phyloP scores from a whole-genome alignment of 2,113 vertebrate genomes.

The Epinephelus lanceolatus region DNA sequence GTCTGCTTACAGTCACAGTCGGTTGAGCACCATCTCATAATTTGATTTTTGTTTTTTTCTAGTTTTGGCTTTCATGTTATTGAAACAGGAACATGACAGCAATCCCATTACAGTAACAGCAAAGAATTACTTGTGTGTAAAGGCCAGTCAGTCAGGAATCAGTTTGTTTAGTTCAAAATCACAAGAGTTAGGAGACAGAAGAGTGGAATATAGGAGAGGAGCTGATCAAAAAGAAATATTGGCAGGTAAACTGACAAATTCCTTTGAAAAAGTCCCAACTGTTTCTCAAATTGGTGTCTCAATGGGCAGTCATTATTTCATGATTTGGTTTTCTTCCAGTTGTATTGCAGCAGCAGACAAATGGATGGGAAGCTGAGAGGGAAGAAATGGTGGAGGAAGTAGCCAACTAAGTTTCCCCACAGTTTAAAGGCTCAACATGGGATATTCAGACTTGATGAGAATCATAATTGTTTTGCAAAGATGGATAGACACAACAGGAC shows the following conservation, averaged over 20 bases:
- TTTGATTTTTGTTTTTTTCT: not conserved
- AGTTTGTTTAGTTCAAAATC: constrained; percentile 7
- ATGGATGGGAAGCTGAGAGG: not conserved
- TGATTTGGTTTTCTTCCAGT: constrained; percentile 24
- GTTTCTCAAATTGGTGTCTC: not conserved
- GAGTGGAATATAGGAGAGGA: constrained; percentile 13
- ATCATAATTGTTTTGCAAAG: not conserved
- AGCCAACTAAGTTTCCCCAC: not conserved
- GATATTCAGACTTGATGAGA: not conserved
- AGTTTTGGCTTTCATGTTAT: not conserved
- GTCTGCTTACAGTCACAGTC: constrained; percentile 18
- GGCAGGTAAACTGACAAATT: constrained; percentile 14
- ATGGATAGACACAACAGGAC: not conserved
- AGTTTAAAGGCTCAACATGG: not conserved
- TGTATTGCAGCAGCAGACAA: not conserved
- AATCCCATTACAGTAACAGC: constrained; percentile 13
- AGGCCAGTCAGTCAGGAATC: constrained; percentile 25
- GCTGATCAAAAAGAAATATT: constrained; percentile 12
- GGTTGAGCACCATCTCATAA: not conserved
- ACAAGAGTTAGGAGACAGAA: not conserved
- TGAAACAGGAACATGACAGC: not conserved
- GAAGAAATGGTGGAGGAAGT: not conserved
- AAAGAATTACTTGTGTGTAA: constrained; percentile 14
- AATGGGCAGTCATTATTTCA: constrained; percentile 11
- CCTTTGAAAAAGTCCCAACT: constrained; percentile 19